These are phyloP conservation scores for Rhinophrynus dorsalis DNA, from an alignment of 2,797 vertebrate species.

Conservation along the genomic window DNA sequence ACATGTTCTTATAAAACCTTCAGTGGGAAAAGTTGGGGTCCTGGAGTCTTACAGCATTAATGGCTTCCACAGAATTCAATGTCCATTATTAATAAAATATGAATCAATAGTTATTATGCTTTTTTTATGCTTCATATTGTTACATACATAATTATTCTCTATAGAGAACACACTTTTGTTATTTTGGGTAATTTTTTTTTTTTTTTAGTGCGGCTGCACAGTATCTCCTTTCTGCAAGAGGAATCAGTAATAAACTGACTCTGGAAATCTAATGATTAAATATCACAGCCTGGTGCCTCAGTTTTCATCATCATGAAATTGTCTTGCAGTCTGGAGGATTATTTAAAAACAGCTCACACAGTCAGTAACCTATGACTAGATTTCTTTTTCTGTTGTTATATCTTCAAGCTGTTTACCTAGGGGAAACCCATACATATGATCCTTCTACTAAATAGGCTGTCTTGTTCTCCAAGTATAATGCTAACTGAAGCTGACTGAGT, in stretches of 20 bases:
- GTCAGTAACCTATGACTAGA: conserved; percentile 26
- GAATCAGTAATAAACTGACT: conserved; percentile 8
- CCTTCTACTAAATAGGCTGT: conserved; percentile 23
- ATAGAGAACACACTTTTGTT: no score
- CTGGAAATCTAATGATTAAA: conserved; percentile 34
- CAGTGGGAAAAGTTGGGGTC: no score
- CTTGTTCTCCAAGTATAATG: background rate
- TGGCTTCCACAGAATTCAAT: no score
- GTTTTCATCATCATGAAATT: conserved; percentile 42
- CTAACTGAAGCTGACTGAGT: conserved; percentile 18
- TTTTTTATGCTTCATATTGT: no score
- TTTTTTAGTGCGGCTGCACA: background rate
- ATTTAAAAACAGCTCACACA: conserved; percentile 39
- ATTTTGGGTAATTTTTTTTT: background rate
- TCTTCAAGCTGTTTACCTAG: conserved; percentile 42
- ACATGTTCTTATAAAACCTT: no score
- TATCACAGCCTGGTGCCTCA: conserved; percentile 37
- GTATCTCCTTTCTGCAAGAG: background rate
- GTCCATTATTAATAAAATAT: no score
- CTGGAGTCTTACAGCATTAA: no score
- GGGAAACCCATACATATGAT: conserved; percentile 29
- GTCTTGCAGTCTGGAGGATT: conserved; percentile 34
- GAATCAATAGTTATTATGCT: no score
- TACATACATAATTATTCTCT: no score
- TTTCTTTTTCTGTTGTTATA: conserved; percentile 27